Base-by-base conservation (phyloP, 2,888 invertebrate species). In the Copidosoma aretas region DNA sequence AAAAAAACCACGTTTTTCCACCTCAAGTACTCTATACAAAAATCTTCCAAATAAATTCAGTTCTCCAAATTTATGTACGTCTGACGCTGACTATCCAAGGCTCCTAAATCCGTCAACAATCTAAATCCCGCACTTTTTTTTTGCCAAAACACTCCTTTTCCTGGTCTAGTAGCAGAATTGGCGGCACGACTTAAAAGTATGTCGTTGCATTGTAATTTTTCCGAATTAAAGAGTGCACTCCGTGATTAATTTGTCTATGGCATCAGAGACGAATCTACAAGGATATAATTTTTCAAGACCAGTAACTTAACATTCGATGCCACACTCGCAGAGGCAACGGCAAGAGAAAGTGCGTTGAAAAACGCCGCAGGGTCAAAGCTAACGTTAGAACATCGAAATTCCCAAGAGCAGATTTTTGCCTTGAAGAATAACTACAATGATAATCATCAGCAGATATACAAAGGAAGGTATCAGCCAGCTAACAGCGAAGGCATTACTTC, bases 251-350 rank as follows among this genome's bases (percentile, higher is more conserved):
- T 71, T 22, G 63, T 41, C 25, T 17, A 17, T 14, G 68, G 68
- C 19, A 71, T 68, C 22, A 49, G 56, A 15, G 60, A 71, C 60
- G 68, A 71, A 51, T 0, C 32, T 14, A 68, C 68, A 43, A 52
- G 62, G 21, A 15, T 71, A 15, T 60, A 65, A 54, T 60, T 68
- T 10, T 71, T 71, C 52, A 65, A 71, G 61, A 43, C 39, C 1
- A 46, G 19, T 15, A 46, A 64, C 1, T 17, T 71, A 1, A 64
- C 41, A 21, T 71, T 68, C 24, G 58, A 64, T 22, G n/a, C 21
- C 54, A 64, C 46, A 10, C 12, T 17, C 14, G n/a, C 15, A 46
- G 46, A 46, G n/a, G 46, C 46, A 10, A 46, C 14, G 46, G 46
- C 14, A 4, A 46, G 46, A 46, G n/a, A 46, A 46, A 46, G 46